Evolutionary conservation across 2,888 invertebrate genomes (phyloP).

Genomic region (Hoplodrina ambigua): DNA sequence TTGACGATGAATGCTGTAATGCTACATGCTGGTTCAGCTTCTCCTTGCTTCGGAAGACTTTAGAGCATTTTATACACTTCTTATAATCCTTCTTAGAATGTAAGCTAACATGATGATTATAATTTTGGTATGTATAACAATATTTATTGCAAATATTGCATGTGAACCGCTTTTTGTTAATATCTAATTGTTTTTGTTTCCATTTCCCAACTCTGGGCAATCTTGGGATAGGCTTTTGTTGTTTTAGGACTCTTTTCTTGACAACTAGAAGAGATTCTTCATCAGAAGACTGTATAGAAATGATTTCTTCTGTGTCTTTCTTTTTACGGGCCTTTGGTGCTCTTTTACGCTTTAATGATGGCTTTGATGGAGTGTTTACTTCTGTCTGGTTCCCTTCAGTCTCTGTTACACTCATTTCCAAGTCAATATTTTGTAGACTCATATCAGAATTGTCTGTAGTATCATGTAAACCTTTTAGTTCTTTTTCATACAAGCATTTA

Average conservation of each 20-base stretch:
- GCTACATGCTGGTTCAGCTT: slow-evolving; percentile 74
- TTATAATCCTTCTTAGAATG: slow-evolving; percentile 74
- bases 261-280: slow-evolving; percentile 72
- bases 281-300: slow-evolving; percentile 70
- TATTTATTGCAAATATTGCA: slow-evolving; percentile 80
- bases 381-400: slow-evolving; percentile 68
- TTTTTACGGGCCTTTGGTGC: slow-evolving; percentile 30
- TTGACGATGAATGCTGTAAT: slow-evolving; percentile 75
- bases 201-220: slow-evolving; percentile 9
- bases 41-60: slow-evolving; percentile 70
- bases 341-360: slow-evolving; percentile 58
- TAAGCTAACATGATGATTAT: slow-evolving; percentile 79
- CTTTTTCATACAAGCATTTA: slow-evolving; percentile 50
- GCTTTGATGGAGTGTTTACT: slow-evolving; percentile 30
- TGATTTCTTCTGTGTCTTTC: slow-evolving; percentile 15
- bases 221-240: slow-evolving; percentile 25
- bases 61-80: slow-evolving; percentile 80
- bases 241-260: slow-evolving; percentile 53
- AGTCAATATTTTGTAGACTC: slow-evolving; percentile 35
- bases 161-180: slow-evolving; percentile 68
- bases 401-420: slow-evolving; percentile 62
- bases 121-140: slow-evolving; percentile 84
- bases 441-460: not conserved
- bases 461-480: not conserved
- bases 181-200: slow-evolving; percentile 27